phyloP scores from a whole-genome alignment of 2,888 invertebrate species.

The Ernsta delagoae region DNA sequence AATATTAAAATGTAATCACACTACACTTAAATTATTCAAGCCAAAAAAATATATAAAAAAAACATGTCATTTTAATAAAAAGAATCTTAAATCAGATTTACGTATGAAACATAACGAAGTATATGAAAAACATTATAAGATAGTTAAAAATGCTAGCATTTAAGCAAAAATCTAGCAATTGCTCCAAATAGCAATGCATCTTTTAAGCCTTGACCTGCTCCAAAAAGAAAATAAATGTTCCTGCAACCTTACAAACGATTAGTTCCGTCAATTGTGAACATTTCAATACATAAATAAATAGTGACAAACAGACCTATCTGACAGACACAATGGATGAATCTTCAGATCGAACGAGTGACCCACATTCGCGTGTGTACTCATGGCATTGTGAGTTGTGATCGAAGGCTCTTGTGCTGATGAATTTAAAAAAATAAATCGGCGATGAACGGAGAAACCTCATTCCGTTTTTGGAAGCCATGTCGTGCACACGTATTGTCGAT shows the following conservation, averaged over 20 bases:
- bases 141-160: no score
- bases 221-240: constrained; percentile 37
- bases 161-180: no score
- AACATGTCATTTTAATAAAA: no score
- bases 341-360: constrained; percentile 70
- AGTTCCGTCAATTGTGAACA: constrained; percentile 39
- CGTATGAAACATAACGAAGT: no score
- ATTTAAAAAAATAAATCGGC: constrained; percentile 64
- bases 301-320: constrained; percentile 3
- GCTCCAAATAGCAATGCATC: no score
- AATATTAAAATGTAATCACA: no score
- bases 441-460: constrained; percentile 59
- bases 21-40: no score
- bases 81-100: no score
- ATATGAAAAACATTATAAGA: no score
- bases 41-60: no score
- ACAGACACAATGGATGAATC: constrained; percentile 66
- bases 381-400: constrained; percentile 70
- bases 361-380: constrained; percentile 62
- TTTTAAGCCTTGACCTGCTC: constrained; percentile 42
- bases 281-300: constrained; percentile 20
- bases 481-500: constrained; percentile 54
- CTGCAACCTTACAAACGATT: constrained; percentile 17
- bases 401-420: constrained; percentile 46
- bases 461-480: constrained; percentile 61